Evolutionary conservation across 1,140 invertebrate genomes (phyloP).

Genomic region (Lepidurus couesii): DNA sequence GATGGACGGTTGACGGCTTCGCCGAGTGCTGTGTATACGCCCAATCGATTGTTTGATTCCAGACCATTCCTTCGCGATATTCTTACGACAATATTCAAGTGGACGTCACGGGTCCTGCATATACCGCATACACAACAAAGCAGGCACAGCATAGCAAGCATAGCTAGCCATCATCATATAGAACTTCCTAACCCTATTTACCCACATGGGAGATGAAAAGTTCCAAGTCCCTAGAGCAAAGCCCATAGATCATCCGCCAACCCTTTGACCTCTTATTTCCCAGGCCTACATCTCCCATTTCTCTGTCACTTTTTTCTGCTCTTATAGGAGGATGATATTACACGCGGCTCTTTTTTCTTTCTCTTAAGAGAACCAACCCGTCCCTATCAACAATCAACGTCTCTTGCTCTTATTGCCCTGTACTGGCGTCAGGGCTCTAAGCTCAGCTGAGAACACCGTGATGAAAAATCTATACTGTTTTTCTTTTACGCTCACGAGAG

Average conservation of each 20-base stretch:
- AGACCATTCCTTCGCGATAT: not conserved
- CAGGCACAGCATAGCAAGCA: too few relatives aligned
- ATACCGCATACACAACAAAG: too few relatives aligned
- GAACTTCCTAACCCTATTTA: too few relatives aligned
- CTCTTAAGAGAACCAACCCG: too few relatives aligned
- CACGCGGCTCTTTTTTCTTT: not conserved
- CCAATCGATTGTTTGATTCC: not conserved
- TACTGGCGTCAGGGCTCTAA: too few relatives aligned
- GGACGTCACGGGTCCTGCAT: not conserved
- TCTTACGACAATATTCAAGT: not conserved
- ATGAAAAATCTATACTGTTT: too few relatives aligned
- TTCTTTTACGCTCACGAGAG: too few relatives aligned
- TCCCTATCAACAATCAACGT: too few relatives aligned
- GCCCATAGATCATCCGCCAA: not conserved
- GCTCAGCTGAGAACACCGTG: too few relatives aligned
- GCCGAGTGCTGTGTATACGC: not conserved
- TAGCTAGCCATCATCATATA: too few relatives aligned
- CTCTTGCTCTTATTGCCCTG: too few relatives aligned
- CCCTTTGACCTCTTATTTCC: conserved; percentile 2
- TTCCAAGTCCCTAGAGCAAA: not conserved
- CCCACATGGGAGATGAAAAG: too few relatives aligned
- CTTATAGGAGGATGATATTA: not conserved
- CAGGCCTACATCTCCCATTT: not conserved
- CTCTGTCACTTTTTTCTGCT: not conserved
- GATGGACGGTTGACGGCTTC: not conserved